Evolutionary conservation across 2,113 vertebrate species (phyloP), one percentile per base, ranked within the genome.

Genomic region (Mugil cephalus): DNA sequence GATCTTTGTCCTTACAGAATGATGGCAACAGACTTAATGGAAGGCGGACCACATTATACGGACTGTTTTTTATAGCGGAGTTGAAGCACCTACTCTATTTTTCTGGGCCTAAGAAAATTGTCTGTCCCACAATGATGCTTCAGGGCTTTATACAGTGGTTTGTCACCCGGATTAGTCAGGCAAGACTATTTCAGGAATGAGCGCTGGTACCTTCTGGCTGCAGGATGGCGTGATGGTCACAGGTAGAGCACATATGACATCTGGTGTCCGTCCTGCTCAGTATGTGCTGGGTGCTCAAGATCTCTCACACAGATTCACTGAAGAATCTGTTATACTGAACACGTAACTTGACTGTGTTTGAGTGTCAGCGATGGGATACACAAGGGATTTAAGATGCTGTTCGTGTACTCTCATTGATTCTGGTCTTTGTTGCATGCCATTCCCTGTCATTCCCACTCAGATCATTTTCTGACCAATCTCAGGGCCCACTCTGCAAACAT

Each of bases 1-100:
- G 55, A 69, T 79, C 45, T 87, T 87, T 82, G 84, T 85, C 78
- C 69, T 87, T 62, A 71, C 70, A 83, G 65, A 83, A 77, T 39
- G 1, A 56, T 43, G 66, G 65, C 61, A 54, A 39, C 45, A 75
- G 40, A 85, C 66, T 70, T 74, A 58, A 74, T 62, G 71, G 61
- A 52, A 50, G 68, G 80, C 68, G 66, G 64, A 72, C 53, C 77
- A 48, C 47, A 77, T 88, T 84, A 81, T 2, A 66, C 30, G 77
- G 76, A 72, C 74, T 69, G 58, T 51, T 76, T 63, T 30, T 79
- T 48, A 68, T 43, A 47, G 53, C 52, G 36, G 34, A 62, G 36
- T 63, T 60, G 42, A 71, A 62, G 53, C 36, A 68, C 35, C 76
- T 56, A 21, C 43, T 77, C 62, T 62, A 47, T 74, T 73, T 74